Percentiles rank a stretch among this genome's conserved stretches.
phyloP scores from a whole-genome alignment of 2,888 invertebrate species.

The Erpobdella octoculata region DNA sequence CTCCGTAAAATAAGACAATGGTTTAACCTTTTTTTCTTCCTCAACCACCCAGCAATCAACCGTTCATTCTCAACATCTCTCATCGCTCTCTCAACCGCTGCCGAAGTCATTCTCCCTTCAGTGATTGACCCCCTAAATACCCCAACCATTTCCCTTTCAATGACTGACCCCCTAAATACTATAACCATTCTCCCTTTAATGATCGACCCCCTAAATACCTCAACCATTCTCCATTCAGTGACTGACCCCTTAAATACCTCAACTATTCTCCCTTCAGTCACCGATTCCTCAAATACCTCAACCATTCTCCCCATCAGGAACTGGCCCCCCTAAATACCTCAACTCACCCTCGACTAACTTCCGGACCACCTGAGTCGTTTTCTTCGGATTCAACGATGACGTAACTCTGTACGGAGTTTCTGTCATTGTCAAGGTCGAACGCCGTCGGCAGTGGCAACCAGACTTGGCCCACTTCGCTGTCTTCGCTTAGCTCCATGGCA shows the following conservation, averaged over 20 bases:
- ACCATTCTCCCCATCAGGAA: neutral
- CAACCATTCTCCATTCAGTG: no score
- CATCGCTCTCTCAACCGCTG: no score
- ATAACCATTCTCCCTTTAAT: no score
- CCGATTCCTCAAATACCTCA: neutral
- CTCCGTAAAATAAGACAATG: no score
- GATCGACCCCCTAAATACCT: neutral
- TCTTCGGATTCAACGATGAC: constrained; percentile 16
- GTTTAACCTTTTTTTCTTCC: no score
- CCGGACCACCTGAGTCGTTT: no score
- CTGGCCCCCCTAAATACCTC: neutral
- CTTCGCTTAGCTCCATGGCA: constrained; percentile 32
- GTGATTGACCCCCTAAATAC: no score
- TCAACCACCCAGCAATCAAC: no score
- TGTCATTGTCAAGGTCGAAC: constrained; percentile 31
- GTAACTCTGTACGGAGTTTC: constrained; percentile 32
- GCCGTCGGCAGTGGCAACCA: constrained; percentile 33
- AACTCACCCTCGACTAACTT: neutral
- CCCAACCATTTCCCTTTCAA: no score
- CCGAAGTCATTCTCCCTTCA: no score
- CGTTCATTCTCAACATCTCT: no score
- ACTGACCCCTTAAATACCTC: neutral
- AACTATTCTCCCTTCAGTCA: neutral
- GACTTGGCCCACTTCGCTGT: constrained; percentile 29
- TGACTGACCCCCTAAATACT: no score